Evolutionary conservation across 2,888 invertebrate genomes (phyloP).

Genomic region (Eudemis profundana): DNA sequence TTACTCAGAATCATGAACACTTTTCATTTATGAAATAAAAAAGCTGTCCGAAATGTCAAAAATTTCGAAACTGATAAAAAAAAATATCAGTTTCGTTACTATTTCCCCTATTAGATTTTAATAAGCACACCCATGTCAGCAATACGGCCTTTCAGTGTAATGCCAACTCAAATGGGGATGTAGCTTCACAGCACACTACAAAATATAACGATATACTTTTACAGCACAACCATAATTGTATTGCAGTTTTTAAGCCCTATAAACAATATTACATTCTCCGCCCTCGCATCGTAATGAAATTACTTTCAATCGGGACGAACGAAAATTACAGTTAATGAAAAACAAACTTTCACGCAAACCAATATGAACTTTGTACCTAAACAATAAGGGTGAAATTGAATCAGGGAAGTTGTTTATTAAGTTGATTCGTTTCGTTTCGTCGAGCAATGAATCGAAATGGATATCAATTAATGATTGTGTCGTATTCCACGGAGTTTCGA

Average conservation of each 20-base stretch:
- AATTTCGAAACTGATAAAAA: not conserved
- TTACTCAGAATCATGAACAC: too few relatives aligned
- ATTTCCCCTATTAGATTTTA: too few relatives aligned
- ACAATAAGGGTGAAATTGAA: not conserved
- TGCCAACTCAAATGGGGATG: too few relatives aligned
- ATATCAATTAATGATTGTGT: constrained; percentile 18
- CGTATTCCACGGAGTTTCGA: not conserved
- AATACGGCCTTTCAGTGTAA: too few relatives aligned
- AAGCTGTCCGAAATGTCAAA: not conserved
- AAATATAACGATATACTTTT: constrained; percentile 16
- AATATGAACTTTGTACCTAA: not conserved
- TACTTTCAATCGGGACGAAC: constrained; percentile 19
- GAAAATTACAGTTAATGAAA: constrained; percentile 10
- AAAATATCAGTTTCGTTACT: too few relatives aligned
- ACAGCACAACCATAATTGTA: not conserved
- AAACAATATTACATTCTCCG: constrained; percentile 3
- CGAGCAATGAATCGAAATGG: constrained; percentile 10
- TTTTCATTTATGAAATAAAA: too few relatives aligned
- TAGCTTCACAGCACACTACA: too few relatives aligned
- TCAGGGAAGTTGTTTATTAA: not conserved
- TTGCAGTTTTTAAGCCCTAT: constrained; percentile 1
- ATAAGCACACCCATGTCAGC: too few relatives aligned
- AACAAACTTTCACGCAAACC: not conserved
- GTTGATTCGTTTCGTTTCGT: constrained; percentile 1
- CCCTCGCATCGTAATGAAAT: constrained; percentile 18